These are phyloP conservation scores for Brachionus sp. DNA, from an alignment of 1,140 invertebrate genomes.

Conservation along the genomic window DNA sequence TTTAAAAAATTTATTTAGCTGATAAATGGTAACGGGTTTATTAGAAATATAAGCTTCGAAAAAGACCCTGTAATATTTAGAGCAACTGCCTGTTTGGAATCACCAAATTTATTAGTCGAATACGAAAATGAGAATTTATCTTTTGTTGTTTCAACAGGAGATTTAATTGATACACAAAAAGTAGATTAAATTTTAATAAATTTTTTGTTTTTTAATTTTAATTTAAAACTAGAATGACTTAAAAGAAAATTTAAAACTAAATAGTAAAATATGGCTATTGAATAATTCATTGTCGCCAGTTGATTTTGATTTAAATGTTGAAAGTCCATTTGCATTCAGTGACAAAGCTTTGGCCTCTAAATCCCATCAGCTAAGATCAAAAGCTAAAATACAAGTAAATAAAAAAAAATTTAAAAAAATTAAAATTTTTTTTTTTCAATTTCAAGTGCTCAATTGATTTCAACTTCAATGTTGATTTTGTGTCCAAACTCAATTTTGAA, in stretches of 20 bases:
- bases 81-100: conserved; percentile 11
- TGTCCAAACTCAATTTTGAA: neutral
- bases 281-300: neutral
- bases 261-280: neutral
- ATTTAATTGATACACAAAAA: neutral
- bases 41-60: neutral
- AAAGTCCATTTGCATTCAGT: neutral
- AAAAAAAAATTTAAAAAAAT: neutral
- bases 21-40: neutral
- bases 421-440: neutral
- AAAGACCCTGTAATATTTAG: conserved; percentile 23
- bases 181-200: neutral
- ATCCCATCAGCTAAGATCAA: neutral
- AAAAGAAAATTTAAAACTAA: neutral
- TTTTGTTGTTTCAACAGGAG: conserved; percentile 8
- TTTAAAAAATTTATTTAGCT: neutral
- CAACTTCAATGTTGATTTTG: neutral
- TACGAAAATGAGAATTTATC: conserved; percentile 28
- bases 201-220: neutral
- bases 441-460: neutral
- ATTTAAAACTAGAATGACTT: neutral
- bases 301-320: neutral
- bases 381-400: conserved; percentile 1
- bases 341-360: neutral
- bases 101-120: conserved; percentile 14